Conservation (phyloP, 2,797 vertebrate genomes). For the Masticophis lateralis region DNA sequence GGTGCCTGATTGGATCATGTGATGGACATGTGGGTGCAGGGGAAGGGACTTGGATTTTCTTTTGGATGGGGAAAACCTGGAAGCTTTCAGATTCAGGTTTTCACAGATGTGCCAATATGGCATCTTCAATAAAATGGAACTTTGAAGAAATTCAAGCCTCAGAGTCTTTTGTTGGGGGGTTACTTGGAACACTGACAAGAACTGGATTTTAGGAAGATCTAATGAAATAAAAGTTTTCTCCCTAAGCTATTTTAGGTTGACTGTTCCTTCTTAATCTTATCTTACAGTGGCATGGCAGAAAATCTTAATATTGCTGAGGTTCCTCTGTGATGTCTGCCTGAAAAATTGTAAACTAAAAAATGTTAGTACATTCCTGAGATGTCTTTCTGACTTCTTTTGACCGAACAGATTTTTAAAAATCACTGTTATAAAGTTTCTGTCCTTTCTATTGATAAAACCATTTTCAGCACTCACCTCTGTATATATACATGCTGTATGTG, state of each 20-base stretch:
- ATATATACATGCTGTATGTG: neutral
- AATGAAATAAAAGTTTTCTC: neutral
- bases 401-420: neutral
- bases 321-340: neutral
- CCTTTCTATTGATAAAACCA: neutral
- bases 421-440: neutral
- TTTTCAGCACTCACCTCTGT: neutral
- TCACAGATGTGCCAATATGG: too few relatives aligned
- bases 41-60: too few relatives aligned
- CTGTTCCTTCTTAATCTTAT: constrained; percentile 25
- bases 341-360: neutral
- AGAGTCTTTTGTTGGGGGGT: too few relatives aligned
- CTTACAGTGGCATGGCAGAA: neutral
- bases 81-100: too few relatives aligned
- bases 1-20: too few relatives aligned
- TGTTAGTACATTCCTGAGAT: neutral
- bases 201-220: neutral
- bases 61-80: too few relatives aligned
- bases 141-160: too few relatives aligned
- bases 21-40: too few relatives aligned
- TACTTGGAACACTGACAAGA: too few relatives aligned
- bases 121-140: too few relatives aligned
- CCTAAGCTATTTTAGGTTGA: neutral
- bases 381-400: neutral
- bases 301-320: neutral